Conservation (phyloP, 2,113 vertebrate species). For the Tenebrosternarchus preto region DNA sequence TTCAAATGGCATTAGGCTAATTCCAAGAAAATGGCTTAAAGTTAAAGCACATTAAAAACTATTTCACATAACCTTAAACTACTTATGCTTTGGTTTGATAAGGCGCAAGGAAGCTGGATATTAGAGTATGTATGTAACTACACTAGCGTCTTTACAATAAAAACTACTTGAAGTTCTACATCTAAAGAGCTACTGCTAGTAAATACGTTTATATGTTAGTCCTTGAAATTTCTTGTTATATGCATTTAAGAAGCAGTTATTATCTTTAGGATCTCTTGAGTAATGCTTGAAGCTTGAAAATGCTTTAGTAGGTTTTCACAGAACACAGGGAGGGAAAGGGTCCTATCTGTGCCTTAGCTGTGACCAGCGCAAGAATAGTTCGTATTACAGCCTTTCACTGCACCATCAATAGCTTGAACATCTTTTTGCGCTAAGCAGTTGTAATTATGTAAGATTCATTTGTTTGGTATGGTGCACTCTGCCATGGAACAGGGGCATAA, state of each 20-base stretch:
- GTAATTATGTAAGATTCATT: background rate
- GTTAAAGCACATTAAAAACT: constrained; percentile 26
- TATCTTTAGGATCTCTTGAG: constrained; percentile 7
- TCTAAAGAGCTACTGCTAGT: constrained; percentile 16
- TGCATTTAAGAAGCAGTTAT: constrained; percentile 2
- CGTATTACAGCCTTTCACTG: background rate
- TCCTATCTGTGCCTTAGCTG: constrained; percentile 4
- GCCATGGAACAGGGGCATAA: background rate
- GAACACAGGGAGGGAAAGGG: background rate
- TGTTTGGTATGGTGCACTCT: background rate
- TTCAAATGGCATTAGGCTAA: constrained; percentile 45
- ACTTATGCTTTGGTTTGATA: constrained; percentile 42
- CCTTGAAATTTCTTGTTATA: constrained; percentile 3
- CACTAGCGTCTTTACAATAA: background rate
- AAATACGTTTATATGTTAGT: background rate
- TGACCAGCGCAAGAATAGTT: background rate
- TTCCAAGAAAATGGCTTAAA: constrained; percentile 49
- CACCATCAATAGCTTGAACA: background rate
- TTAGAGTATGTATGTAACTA: background rate
- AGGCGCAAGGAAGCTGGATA: constrained; percentile 14
- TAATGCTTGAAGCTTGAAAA: constrained; percentile 18
- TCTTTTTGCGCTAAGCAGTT: constrained; percentile 15
- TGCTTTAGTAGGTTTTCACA: constrained; percentile 1
- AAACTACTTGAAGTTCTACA: constrained; percentile 17
- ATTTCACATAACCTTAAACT: constrained; percentile 3